Percentiles rank a stretch among this genome's conserved stretches.
phyloP scores from a whole-genome alignment of 2,888 invertebrate genomes.

The Argyresthia goedartella region DNA sequence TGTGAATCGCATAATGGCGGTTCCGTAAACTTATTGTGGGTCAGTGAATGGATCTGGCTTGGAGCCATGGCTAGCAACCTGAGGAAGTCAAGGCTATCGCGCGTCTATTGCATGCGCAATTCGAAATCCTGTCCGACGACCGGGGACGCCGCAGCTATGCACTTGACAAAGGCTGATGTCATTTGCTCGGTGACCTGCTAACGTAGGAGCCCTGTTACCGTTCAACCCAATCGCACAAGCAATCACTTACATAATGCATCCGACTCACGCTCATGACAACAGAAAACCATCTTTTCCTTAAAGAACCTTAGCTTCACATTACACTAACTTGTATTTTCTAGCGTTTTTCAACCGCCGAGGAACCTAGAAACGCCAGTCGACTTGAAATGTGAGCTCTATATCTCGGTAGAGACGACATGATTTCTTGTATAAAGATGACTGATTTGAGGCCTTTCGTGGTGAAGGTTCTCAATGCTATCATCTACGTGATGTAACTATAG shows the following conservation, averaged over 20 bases:
- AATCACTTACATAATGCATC: conserved; percentile 46
- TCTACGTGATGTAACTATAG: conserved; percentile 62
- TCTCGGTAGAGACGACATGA: conserved; percentile 17
- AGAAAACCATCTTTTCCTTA: conserved; percentile 36
- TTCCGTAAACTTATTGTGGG: conserved; percentile 26
- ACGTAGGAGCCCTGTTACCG: conserved; percentile 52
- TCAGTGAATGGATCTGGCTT: conserved; percentile 57
- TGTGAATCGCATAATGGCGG: not conserved
- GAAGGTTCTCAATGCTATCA: conserved; percentile 32
- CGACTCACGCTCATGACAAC: conserved; percentile 5
- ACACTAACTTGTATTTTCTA: conserved; percentile 33
- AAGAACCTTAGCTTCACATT: conserved; percentile 45
- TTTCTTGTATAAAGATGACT: conserved; percentile 16
- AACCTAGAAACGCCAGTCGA: conserved; percentile 13
- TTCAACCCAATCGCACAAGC: conserved; percentile 50
- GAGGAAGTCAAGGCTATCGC: conserved; percentile 54
- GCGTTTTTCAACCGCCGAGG: conserved; percentile 31
- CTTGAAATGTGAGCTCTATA: conserved; percentile 28
- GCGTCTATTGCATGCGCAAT: conserved; percentile 58
- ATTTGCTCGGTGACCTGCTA: conserved; percentile 63
- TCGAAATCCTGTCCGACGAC: conserved; percentile 61
- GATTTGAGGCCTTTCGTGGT: conserved; percentile 25
- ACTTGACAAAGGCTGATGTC: conserved; percentile 63
- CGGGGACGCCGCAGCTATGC: conserved; percentile 28
- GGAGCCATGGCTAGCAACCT: conserved; percentile 35